phyloP scores from a whole-genome alignment of 2,113 vertebrate species.

The Lates calcarifer region DNA sequence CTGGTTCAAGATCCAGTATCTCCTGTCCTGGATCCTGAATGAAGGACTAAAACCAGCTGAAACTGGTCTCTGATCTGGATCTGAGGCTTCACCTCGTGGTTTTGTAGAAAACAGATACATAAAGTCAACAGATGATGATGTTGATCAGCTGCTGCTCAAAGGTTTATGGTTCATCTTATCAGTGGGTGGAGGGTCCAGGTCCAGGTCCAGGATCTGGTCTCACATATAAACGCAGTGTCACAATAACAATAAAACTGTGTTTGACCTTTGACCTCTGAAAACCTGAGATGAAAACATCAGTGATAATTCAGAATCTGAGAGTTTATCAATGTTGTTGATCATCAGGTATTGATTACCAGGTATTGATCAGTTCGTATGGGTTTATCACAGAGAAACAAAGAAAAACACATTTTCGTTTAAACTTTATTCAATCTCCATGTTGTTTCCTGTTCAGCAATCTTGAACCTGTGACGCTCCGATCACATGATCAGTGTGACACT shows the following conservation, averaged over 20 bases:
- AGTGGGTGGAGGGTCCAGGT: constrained; percentile 32
- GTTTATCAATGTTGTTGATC: too few species aligned
- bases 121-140: constrained; percentile 1
- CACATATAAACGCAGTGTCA: not conserved
- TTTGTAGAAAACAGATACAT: constrained; percentile 11
- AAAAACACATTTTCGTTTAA: too few species aligned
- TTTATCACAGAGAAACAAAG: too few species aligned
- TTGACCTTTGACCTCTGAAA: too few species aligned
- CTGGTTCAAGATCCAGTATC: not conserved
- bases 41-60: not conserved
- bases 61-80: not conserved
- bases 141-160: constrained; percentile 27
- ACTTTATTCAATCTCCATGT: too few species aligned
- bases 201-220: not conserved
- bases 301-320: too few species aligned
- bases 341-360: too few species aligned
- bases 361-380: too few species aligned
- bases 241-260: not conserved
- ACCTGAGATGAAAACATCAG: too few species aligned
- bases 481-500: too few species aligned
- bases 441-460: too few species aligned
- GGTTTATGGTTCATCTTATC: constrained; percentile 53
- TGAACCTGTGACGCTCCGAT: too few species aligned
- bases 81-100: not conserved
- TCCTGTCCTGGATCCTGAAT: not conserved